Base-by-base conservation (phyloP, 2,113 vertebrate species). In the Toxostoma redivivum region DNA sequence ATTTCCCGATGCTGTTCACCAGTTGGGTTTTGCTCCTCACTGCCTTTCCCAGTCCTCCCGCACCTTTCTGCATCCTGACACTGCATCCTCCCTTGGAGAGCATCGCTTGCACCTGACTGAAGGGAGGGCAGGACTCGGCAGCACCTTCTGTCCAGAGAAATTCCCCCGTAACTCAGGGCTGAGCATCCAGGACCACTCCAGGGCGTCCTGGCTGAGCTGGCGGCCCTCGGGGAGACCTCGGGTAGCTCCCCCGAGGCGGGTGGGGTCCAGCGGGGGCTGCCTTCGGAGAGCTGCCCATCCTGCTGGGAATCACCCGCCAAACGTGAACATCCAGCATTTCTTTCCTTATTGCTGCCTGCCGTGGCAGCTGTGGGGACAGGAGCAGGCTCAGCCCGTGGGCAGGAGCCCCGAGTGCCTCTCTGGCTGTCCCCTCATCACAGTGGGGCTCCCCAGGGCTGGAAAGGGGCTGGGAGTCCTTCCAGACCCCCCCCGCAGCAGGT, bases 281-380 rank as follows among this genome's bases (percentile, higher is more conserved):
- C 50, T 65, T 30, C 0, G 24, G 51, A 11, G 50, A n/a, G 45
- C 64, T 10, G 81, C 81, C 65, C 64, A 35, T 44, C 45, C 76
- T 17, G 47, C 2, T 11, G 58, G 61, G 47, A 15, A 35, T 2
- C 5, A 53, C 15, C 51, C 51, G 11, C 51, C 71, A 14, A 15
- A 28, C 1, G 1, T 5, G 51, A 31, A n/a, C 45, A 1, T 0
- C 1, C 12, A 23, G 17, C 3, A 0, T 15, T 50, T 23, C 4
- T 17, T 12, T 11, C 15, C 37, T 11, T 33, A 7, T 14, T 4
- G 9, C 42, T 21, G 71, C 51, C 71, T 44, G 87, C 2, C 5
- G 10, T 11, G 20, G 23, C 24, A 38, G 60, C 60, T 31, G 19
- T 10, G 42, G 44, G 57, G 30, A 25, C 70, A 44, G 40, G 24